phyloP scores from a whole-genome alignment of 2,113 vertebrate species.

The Anarrhichthys ocellatus region DNA sequence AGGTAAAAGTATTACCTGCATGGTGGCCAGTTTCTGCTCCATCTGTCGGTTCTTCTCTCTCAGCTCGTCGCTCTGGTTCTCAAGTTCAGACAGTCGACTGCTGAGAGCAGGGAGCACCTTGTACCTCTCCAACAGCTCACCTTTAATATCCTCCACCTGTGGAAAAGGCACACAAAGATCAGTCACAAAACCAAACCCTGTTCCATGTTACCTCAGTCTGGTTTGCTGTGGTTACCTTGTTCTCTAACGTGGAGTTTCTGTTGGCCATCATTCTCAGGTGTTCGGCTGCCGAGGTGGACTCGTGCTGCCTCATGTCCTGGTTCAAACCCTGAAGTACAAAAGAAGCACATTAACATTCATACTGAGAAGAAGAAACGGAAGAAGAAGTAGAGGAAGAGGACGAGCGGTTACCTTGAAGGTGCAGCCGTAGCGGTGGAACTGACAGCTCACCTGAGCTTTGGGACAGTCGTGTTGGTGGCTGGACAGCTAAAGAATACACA shows the following conservation, averaged over 20 bases:
- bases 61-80: constrained; percentile 79
- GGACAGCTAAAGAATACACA: constrained; percentile 74
- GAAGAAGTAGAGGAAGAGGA: background rate
- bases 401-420: constrained; percentile 88
- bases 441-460: constrained; percentile 96
- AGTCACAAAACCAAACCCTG: background rate
- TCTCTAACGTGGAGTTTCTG: constrained; percentile 90
- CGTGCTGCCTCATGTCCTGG: constrained; percentile 94
- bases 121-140: constrained; percentile 79
- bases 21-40: constrained; percentile 80
- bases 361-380: background rate
- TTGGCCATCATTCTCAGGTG: constrained; percentile 93
- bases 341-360: background rate
- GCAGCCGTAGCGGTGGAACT: constrained; percentile 96
- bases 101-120: constrained; percentile 81
- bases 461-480: constrained; percentile 91
- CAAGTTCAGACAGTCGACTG: constrained; percentile 78
- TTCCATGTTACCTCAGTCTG: background rate
- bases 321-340: constrained; percentile 89
- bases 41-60: constrained; percentile 80
- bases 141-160: constrained; percentile 70
- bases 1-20: constrained; percentile 73
- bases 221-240: constrained; percentile 85
- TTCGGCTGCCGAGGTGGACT: constrained; percentile 91
- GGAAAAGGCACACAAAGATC: background rate